Evolutionary conservation across 2,797 vertebrate species (phyloP), one percentile per base, ranked within the genome.

Genomic region (Poecilia wingei): DNA sequence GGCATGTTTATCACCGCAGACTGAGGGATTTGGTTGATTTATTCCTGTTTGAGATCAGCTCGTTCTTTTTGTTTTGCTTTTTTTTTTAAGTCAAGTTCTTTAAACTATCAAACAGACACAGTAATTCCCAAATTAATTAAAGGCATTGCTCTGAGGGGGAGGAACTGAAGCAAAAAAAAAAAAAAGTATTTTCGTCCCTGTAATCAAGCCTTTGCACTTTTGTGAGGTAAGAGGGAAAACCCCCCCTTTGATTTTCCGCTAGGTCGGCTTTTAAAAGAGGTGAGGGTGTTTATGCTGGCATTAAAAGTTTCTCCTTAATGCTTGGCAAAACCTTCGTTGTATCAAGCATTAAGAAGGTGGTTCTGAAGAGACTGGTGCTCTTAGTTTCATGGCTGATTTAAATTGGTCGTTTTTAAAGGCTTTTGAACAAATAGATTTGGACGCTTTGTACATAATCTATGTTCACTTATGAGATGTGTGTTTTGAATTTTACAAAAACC

Each of bases 71-170:
- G 5, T 69, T 61, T 6, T 16, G 10, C 6, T 45, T 12, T n/a
- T 69, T 3, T 89, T 89, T 91, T 90, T 80, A 77, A 90, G 87
- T 88, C 83, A 86, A 88, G 83, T 89, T 92, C 89, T 91, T 83
- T 87, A 89, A 75, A 81, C 86, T 81, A 85, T 87, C 90, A 93
- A 87, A 87, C 89, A 91, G 91, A 94, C 82, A 45, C 80, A 86
- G 90, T 87, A 87, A 91, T 93, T 92, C 82, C 76, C 77, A 93
- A 91, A 92, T 94, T 92, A 95, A 95, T 95, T 94, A 95, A 89
- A 93, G 93, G 83, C 89, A 87, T 89, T 86, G 73, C 78, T 82
- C 72, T 82, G 82, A 82, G 85, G 76, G 91, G 88, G 88, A 89
- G 89, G 89, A 93, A 92, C 91, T 90, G 88, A 88, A 91, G 88